Percentiles rank a stretch among this genome's conserved stretches.
Conservation (phyloP, 2,113 vertebrate species). For the Paracanthobrama guichenoti region DNA sequence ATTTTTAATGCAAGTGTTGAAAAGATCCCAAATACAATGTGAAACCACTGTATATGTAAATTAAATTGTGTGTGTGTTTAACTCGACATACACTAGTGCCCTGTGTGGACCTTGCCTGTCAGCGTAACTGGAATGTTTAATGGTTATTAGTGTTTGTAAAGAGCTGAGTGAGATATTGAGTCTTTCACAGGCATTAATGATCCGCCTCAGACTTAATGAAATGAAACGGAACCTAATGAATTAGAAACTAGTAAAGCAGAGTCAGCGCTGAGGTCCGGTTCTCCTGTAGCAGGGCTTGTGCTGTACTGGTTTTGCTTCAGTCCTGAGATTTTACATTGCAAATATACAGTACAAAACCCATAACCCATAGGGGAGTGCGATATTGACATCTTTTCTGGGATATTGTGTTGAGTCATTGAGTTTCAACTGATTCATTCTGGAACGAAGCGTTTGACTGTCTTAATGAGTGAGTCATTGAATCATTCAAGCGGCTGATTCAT, state of each 20-base stretch:
- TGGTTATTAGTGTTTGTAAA: background rate
- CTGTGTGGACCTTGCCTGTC: too few species aligned
- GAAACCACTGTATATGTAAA: too few species aligned
- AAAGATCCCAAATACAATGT: too few species aligned
- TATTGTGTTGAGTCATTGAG: too few species aligned
- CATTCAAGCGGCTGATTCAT: too few species aligned
- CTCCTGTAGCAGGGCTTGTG: background rate
- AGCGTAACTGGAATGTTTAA: background rate
- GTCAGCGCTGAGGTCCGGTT: background rate
- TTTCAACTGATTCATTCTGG: too few species aligned
- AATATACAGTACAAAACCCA: background rate
- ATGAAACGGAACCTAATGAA: background rate
- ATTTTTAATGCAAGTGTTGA: too few species aligned
- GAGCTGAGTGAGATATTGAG: slow-evolving; percentile 11
- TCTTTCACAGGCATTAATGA: slow-evolving; percentile 1
- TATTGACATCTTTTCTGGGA: too few species aligned
- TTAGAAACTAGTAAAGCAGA: background rate
- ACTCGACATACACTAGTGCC: too few species aligned
- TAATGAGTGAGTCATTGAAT: too few species aligned
- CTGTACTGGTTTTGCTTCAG: background rate
- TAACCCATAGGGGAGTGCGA: background rate
- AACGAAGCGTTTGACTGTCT: too few species aligned
- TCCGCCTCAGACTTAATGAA: slow-evolving; percentile 4
- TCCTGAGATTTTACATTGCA: background rate
- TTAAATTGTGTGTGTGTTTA: too few species aligned